A percentile compares a stretch with the other conserved stretches of the same genome.
Evolutionary conservation across 2,797 vertebrate species (phyloP).

Genomic region (Pangasius krempfi): DNA sequence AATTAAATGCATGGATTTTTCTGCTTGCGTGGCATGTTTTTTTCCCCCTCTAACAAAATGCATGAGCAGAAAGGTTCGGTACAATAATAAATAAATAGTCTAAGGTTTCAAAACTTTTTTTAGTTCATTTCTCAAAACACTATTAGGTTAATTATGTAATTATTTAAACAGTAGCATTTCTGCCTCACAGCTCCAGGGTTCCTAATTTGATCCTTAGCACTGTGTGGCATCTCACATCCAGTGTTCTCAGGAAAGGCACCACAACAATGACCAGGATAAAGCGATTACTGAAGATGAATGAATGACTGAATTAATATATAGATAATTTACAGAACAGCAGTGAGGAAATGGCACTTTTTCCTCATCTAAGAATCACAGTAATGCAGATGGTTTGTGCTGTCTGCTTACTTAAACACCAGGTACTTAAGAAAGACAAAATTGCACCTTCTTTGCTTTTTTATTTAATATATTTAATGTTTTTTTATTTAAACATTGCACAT

Average conservation of each 20-base stretch:
- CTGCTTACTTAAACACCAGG: conserved; percentile 36
- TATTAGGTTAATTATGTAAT: background rate
- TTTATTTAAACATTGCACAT: conserved; percentile 85
- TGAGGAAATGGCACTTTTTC: background rate
- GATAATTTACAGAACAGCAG: background rate
- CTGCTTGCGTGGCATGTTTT: background rate
- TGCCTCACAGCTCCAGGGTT: background rate
- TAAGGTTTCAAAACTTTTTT: background rate
- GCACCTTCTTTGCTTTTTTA: conserved; percentile 75
- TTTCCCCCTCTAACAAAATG: background rate
- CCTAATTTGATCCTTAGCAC: background rate
- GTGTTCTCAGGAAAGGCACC: background rate
- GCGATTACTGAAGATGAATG: background rate
- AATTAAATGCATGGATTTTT: background rate
- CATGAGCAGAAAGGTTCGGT: background rate
- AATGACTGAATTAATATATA: background rate
- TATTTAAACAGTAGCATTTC: background rate
- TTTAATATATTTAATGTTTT: conserved; percentile 79
- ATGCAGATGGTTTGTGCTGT: background rate
- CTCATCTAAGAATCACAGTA: background rate
- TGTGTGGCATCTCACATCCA: background rate
- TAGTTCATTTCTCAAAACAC: background rate
- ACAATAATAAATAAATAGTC: too few species aligned
- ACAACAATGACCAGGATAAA: background rate
- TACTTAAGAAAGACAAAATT: conserved; percentile 44